phyloP scores from a whole-genome alignment of 2,888 invertebrate species.

The Napeogenes inachia region DNA sequence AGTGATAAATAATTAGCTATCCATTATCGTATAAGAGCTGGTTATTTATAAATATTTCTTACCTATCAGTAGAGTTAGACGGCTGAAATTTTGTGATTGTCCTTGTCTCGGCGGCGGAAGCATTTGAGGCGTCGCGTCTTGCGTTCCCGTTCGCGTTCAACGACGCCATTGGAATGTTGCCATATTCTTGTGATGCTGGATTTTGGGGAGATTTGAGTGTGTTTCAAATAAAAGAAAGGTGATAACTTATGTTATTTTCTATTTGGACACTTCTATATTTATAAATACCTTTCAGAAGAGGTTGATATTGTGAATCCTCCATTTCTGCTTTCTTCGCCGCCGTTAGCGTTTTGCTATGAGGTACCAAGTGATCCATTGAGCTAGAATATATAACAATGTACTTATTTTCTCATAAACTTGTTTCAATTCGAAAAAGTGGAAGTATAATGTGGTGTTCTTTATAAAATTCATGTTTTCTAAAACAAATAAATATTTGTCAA shows the following conservation, averaged over 20 bases:
- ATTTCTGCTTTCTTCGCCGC: slow-evolving; percentile 57
- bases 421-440: background rate
- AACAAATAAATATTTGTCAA: background rate
- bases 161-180: slow-evolving; percentile 68
- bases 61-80: slow-evolving; percentile 75
- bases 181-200: slow-evolving; percentile 74
- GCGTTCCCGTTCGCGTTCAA: slow-evolving; percentile 42
- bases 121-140: slow-evolving; percentile 51
- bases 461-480: no score
- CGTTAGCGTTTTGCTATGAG: slow-evolving; percentile 73
- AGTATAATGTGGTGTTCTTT: background rate
- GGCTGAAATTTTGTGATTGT: slow-evolving; percentile 70
- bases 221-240: slow-evolving; percentile 1
- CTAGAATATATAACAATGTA: slow-evolving; percentile 42
- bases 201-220: background rate
- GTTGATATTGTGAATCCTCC: slow-evolving; percentile 74
- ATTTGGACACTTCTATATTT: no score
- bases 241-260: background rate
- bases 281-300: slow-evolving; percentile 67
- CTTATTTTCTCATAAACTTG: background rate
- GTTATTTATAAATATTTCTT: background rate
- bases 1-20: background rate
- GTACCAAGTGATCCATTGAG: slow-evolving; percentile 65
- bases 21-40: background rate
- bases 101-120: slow-evolving; percentile 55